Evolutionary conservation across 1,140 invertebrate species (phyloP), one percentile per base, ranked within the genome.

Genomic region (Drosophila burlai): DNA sequence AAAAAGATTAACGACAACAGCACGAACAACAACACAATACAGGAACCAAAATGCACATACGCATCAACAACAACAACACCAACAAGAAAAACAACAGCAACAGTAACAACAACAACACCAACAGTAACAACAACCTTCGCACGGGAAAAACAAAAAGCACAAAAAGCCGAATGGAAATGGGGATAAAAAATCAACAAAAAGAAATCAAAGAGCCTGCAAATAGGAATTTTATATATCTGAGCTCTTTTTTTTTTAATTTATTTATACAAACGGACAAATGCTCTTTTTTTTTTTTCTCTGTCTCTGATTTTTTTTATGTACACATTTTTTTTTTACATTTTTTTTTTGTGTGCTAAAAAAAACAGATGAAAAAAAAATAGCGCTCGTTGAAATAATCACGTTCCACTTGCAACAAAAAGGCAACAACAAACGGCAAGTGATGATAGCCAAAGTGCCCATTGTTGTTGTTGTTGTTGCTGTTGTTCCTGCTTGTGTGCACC

Each of bases 311-410:
- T 46, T 49, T 36, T 29, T 63, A 10, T 72, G 47, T 76, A 26
- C 18, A 11, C 4, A 3, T 24, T 58, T 42, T 54, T 24, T 24
- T 58, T 42, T 7, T 31, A 47, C 10, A 31, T 40, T 42, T 47
- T 40, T 72, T 57, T 45, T 64, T 36, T 50, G 67, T 52, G 67
- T 49, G 72, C 75, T 76, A 52, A 62, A 75, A 55, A 54, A 60
- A 40, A 67, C 71, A 71, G 74, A 65, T 57, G 29, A 69, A 74
- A 81, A 26, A 83, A 83, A 83, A 76, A 71, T 76, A 72, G 81
- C 76, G 66, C 81, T 83, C 63, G 82, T 83, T 83, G 81, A 84
- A 83, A 81, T 83, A 83, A 83, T 83, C 81, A 83, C 81, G 81
- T 83, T 83, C 81, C 81, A 83, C 81, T 83, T 83, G 81, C 81